Conservation (phyloP, 2,797 vertebrate genomes). For the Sebastes reedi region DNA sequence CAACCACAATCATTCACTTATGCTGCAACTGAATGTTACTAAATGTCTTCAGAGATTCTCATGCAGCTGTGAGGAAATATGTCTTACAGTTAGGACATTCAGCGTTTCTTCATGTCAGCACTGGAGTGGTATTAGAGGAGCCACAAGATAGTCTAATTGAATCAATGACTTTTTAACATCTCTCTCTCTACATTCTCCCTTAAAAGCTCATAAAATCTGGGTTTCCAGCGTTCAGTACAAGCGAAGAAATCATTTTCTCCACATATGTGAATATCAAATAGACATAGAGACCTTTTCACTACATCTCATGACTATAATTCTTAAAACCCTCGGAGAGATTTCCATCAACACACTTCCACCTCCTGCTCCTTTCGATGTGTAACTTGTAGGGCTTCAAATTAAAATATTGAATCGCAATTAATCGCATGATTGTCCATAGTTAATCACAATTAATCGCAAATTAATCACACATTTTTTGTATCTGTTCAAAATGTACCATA, state of each 20-base stretch:
- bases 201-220: conserved; percentile 44
- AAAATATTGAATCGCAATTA: too few species aligned
- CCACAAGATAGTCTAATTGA: conserved; percentile 42
- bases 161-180: conserved; percentile 51
- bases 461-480: too few species aligned
- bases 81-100: conserved; percentile 8
- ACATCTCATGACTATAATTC: neutral
- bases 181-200: conserved; percentile 8
- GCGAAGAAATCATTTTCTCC: neutral
- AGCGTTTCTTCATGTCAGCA: conserved; percentile 8
- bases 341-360: neutral
- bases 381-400: neutral
- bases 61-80: conserved; percentile 4
- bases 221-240: conserved; percentile 15
- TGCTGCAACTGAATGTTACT: neutral
- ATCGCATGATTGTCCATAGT: too few species aligned
- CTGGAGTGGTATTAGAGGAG: conserved; percentile 33
- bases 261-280: conserved; percentile 32
- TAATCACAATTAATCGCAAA: too few species aligned
- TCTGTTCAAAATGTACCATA: too few species aligned
- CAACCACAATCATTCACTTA: conserved; percentile 4
- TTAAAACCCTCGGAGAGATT: neutral
- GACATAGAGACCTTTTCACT: neutral
- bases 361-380: conserved; percentile 3
- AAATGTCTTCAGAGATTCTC: conserved; percentile 3